A percentile compares a stretch with the other conserved stretches of the same genome.
phyloP scores from a whole-genome alignment of 2,113 vertebrate species.

The Carettochelys insculpta region DNA sequence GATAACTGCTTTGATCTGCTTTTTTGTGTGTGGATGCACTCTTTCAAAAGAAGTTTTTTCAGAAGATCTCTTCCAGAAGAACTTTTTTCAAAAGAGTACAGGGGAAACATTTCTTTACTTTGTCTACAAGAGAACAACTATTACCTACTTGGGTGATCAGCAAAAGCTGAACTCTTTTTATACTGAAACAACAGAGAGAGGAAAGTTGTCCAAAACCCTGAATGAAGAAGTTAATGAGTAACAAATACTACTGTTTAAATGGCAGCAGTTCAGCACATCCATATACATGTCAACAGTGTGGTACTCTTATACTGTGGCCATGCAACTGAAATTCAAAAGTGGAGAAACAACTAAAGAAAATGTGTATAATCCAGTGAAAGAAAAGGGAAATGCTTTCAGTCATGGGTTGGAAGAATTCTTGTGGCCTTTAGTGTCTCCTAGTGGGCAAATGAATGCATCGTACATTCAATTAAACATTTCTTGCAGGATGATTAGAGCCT shows the following conservation, averaged over 20 bases:
- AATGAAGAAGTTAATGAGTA: neutral
- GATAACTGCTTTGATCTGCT: no score
- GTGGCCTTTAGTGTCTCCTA: constrained; percentile 35
- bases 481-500: neutral
- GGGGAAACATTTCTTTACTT: neutral
- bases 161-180: neutral
- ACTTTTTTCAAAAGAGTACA: no score
- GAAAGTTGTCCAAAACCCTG: neutral
- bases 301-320: neutral
- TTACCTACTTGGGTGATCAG: neutral
- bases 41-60: no score
- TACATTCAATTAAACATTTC: neutral
- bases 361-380: neutral
- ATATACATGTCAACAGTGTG: neutral
- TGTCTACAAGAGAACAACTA: neutral
- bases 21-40: no score
- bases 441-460: neutral
- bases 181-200: neutral
- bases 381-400: constrained; percentile 27
- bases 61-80: no score
- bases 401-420: constrained; percentile 1
- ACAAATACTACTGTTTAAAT: neutral
- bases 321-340: neutral
- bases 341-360: neutral
- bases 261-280: neutral